Evolutionary conservation across 2,113 vertebrate genomes (phyloP).

Genomic region (Aramus guarauna): DNA sequence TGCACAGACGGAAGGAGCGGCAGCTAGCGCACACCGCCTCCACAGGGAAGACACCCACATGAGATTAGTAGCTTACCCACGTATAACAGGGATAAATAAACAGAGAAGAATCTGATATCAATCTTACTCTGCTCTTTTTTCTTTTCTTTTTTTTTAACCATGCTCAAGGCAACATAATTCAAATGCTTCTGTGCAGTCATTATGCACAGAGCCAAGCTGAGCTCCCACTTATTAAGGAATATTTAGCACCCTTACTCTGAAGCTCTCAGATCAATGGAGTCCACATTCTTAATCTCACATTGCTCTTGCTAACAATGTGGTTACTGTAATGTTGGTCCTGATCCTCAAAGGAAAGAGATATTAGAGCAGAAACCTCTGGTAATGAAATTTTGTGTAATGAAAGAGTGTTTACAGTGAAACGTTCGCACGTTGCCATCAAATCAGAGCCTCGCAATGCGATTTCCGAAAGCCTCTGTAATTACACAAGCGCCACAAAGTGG

Average conservation of each 20-base stretch:
- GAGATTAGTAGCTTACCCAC: slow-evolving; percentile 29
- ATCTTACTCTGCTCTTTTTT: slow-evolving; percentile 29
- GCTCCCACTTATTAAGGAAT: slow-evolving; percentile 43
- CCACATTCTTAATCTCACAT: slow-evolving; percentile 22
- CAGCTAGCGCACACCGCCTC: background rate
- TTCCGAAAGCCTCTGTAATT: slow-evolving; percentile 38
- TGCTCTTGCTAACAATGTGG: slow-evolving; percentile 45
- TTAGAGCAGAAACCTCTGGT: slow-evolving; percentile 42
- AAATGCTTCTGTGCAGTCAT: slow-evolving; percentile 45
- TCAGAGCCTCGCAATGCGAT: background rate
- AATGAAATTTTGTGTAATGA: slow-evolving; percentile 54
- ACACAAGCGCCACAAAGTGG: background rate
- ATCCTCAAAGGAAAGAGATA: slow-evolving; percentile 57
- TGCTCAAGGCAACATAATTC: slow-evolving; percentile 35
- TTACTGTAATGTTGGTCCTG: background rate
- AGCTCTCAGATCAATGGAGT: slow-evolving; percentile 23
- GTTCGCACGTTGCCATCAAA: slow-evolving; percentile 4
- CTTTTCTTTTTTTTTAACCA: background rate
- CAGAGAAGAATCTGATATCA: slow-evolving; percentile 40
- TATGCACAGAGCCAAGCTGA: slow-evolving; percentile 16
- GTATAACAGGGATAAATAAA: slow-evolving; percentile 38
- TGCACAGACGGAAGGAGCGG: background rate
- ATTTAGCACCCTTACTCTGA: slow-evolving; percentile 39
- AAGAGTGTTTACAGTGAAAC: slow-evolving; percentile 30
- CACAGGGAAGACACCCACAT: background rate